A percentile compares a stretch with the other conserved stretches of the same genome.
phyloP scores from a whole-genome alignment of 2,888 invertebrate genomes.

The Orchestes rusci region DNA sequence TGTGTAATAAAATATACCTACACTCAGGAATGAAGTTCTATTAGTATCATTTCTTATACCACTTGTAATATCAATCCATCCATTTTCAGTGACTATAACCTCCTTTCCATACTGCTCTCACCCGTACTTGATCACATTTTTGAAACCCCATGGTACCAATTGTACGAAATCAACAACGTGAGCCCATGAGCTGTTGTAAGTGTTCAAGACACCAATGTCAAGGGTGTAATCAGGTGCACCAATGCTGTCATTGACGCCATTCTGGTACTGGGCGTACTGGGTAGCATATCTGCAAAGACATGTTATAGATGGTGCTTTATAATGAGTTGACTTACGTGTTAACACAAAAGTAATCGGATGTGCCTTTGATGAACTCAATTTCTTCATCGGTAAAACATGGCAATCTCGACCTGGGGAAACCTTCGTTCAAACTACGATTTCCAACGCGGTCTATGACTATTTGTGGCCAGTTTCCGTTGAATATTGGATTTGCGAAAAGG shows the following conservation, averaged over 20 bases:
- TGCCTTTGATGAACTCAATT: constrained; percentile 51
- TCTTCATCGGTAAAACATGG: constrained; percentile 55
- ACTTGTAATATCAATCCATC: constrained; percentile 16
- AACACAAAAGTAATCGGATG: constrained; percentile 67
- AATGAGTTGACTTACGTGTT: constrained; percentile 45
- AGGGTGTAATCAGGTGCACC: constrained; percentile 2
- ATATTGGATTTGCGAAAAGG: constrained; percentile 50
- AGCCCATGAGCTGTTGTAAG: constrained; percentile 8
- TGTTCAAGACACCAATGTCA: constrained; percentile 12
- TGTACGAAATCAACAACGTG: constrained; percentile 11
- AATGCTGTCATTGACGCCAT: constrained; percentile 5
- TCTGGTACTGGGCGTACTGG: constrained; percentile 6
- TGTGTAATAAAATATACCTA: too few species aligned
- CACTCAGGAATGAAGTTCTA: constrained; percentile 9
- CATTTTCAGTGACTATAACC: constrained; percentile 20
- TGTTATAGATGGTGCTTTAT: too few species aligned
- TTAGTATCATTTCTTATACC: constrained; percentile 14
- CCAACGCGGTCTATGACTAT: constrained; percentile 55
- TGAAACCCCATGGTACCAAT: constrained; percentile 18
- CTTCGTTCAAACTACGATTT: constrained; percentile 44
- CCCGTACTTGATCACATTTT: constrained; percentile 14
- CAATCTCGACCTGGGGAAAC: constrained; percentile 52
- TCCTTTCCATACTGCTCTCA: constrained; percentile 13
- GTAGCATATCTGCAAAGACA: constrained; percentile 18
- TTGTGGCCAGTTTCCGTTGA: constrained; percentile 58